Evolutionary conservation across 92 coral and sea anemone genomes (phyloP), one percentile per base, ranked within the genome.

Genomic region (Paramuricea clavata): DNA sequence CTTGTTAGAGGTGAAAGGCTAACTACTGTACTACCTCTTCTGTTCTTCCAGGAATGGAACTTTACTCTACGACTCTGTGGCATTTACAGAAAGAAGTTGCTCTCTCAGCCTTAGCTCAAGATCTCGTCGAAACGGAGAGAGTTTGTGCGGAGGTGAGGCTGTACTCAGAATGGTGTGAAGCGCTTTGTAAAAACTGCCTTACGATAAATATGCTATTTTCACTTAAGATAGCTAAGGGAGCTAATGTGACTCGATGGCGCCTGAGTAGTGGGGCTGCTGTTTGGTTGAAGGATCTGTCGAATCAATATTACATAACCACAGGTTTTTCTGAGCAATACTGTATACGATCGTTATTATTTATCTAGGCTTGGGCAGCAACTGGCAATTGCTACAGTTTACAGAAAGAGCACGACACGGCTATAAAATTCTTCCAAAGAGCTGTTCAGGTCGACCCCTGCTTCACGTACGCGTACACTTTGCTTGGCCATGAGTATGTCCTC

Each of bases 391-490:
- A 94, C 77, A 96, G 99, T 83, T 77, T 96, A 50, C 99, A 96
- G 42, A 96, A 96, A 89, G 99, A 96, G 79, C 99, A 96, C 69
- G 99, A 96, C 83, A 96, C 98, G 25, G 99, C 99, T 12, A 94
- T 96, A 83, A 96, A 94, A 80, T 96, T 96, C 85, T 96, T 96
- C 78, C 98, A 96, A 86, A 93, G 99, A 25, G 99, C 99, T 0
- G 99, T 96, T n/a, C 99, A 96, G 69, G 99, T 96, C 1, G 91
- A 94, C 42, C 93, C 93, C 15, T 82, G 89, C 56, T 96, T 94
- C 82, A 96, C 98, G 15, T 96, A 96, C 82, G 98, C 98, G 12
- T 96, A 96, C 83, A 96, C 99, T 3, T 76, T 96, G 39, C 95
- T 94, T 30, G 99, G 99, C 3, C 99, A 96, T 49, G 99, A 96